Conservation (phyloP, 2,888 invertebrate genomes). For the Colostygia pectinataria region DNA sequence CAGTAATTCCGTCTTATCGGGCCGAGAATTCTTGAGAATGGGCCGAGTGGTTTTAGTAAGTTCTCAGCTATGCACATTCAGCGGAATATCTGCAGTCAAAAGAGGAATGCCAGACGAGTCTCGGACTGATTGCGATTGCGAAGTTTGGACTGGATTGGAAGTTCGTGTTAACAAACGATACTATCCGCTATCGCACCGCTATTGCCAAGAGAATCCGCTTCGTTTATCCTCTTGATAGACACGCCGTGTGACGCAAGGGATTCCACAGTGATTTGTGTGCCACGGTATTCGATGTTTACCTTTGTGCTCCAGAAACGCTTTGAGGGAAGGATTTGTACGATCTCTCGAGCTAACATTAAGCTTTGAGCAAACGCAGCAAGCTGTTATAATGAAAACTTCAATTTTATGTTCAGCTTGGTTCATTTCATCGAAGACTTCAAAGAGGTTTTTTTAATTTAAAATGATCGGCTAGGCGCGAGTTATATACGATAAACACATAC, state of each 20-base stretch:
- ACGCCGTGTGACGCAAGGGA: slow-evolving; percentile 30
- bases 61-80: slow-evolving; percentile 1
- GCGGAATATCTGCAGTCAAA: too few species aligned
- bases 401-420: too few species aligned
- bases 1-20: slow-evolving; percentile 25
- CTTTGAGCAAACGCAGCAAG: neutral
- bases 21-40: slow-evolving; percentile 19
- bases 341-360: slow-evolving; percentile 11
- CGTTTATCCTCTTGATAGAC: slow-evolving; percentile 8
- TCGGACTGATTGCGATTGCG: too few species aligned
- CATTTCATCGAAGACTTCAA: too few species aligned
- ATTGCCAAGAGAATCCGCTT: neutral
- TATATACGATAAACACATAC: too few species aligned
- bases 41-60: slow-evolving; percentile 6
- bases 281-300: slow-evolving; percentile 29
- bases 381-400: slow-evolving; percentile 2
- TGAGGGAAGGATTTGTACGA: slow-evolving; percentile 27
- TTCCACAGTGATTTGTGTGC: slow-evolving; percentile 30
- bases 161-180: neutral
- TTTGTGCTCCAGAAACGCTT: slow-evolving; percentile 32
- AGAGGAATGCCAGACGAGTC: too few species aligned
- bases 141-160: too few species aligned
- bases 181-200: neutral
- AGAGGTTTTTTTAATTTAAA: too few species aligned
- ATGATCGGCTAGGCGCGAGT: too few species aligned